phyloP scores from a whole-genome alignment of 2,888 invertebrate species.

The Nephrotoma guestfalica region DNA sequence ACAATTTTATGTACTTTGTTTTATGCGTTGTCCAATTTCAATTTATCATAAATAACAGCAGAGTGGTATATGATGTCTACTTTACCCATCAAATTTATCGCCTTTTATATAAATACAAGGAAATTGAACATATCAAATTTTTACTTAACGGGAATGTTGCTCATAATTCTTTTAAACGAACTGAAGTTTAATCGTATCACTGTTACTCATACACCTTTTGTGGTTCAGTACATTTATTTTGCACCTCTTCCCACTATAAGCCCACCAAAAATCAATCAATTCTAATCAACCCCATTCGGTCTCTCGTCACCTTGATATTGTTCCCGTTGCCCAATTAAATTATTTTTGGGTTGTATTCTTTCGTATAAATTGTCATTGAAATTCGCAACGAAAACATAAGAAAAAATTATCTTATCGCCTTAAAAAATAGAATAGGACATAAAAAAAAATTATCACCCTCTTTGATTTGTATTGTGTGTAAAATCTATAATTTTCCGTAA shows the following conservation, averaged over 20 bases:
- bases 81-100: neutral
- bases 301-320: neutral
- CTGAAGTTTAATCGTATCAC: neutral
- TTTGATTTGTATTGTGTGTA: neutral
- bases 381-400: neutral
- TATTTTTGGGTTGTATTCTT: neutral
- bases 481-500: neutral
- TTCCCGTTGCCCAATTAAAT: neutral
- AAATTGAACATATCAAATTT: neutral
- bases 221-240: neutral
- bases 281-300: neutral
- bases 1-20: neutral
- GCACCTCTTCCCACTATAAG: neutral
- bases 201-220: neutral
- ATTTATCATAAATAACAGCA: neutral
- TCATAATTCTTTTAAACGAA: neutral
- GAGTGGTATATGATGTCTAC: neutral
- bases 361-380: neutral
- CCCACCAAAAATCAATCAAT: neutral
- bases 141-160: neutral
- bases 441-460: neutral
- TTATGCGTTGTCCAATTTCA: neutral
- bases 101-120: neutral
- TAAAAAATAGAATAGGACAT: neutral
- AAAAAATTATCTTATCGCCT: neutral